These are phyloP conservation scores for Terrapene triunguis DNA, from an alignment of 2,113 vertebrate species.

Conservation along the genomic window DNA sequence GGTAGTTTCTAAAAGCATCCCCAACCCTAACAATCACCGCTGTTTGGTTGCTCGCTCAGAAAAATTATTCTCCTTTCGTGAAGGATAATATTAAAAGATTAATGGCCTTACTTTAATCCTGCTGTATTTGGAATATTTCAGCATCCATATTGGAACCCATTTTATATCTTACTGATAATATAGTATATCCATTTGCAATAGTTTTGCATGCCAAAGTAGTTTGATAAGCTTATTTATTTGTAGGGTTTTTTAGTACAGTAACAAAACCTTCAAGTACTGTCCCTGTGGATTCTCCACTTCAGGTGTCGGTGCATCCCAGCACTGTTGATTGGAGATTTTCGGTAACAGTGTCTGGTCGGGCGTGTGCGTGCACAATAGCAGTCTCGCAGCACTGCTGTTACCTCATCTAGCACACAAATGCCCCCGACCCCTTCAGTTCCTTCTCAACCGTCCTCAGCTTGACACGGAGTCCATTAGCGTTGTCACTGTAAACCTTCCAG, in stretches of 20 bases:
- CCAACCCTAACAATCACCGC: neutral
- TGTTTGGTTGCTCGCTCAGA: neutral
- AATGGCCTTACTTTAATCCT: neutral
- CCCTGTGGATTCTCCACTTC: too few species aligned
- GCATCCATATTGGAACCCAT: neutral
- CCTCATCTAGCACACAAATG: too few species aligned
- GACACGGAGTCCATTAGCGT: too few species aligned
- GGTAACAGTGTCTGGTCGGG: too few species aligned
- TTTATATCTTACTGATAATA: neutral
- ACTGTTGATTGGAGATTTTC: too few species aligned
- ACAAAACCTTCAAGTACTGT: neutral
- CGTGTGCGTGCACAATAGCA: too few species aligned
- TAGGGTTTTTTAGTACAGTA: neutral
- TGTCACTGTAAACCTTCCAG: too few species aligned
- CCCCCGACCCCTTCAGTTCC: too few species aligned
- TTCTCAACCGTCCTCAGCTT: too few species aligned
- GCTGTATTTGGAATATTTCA: neutral
- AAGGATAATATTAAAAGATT: neutral
- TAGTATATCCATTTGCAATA: neutral
- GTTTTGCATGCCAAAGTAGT: neutral
- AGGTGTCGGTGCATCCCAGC: too few species aligned
- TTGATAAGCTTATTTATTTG: neutral
- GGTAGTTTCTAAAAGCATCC: neutral
- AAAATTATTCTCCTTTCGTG: neutral
- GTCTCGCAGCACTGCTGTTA: too few species aligned